phyloP scores from a whole-genome alignment of 1,140 invertebrate genomes.

The Sycophaga agraensis region DNA sequence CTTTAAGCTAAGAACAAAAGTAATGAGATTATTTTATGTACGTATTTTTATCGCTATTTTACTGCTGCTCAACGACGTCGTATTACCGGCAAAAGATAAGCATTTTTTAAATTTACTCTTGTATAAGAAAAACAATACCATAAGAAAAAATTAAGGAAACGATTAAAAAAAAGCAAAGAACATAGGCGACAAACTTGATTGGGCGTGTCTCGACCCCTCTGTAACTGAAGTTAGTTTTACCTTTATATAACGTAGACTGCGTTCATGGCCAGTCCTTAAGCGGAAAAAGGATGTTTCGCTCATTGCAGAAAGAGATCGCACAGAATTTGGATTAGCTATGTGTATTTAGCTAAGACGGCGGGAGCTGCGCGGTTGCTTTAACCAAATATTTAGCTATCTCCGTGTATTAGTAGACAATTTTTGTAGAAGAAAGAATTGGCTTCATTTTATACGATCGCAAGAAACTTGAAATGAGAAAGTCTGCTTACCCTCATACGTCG shows the following conservation, averaged over 20 bases:
- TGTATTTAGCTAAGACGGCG: no score
- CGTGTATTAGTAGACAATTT: neutral
- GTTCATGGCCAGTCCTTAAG: neutral
- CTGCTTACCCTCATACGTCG: no score
- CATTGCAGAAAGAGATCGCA: neutral
- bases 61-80: constrained; percentile 11
- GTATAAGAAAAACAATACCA: neutral
- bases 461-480: no score
- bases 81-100: neutral
- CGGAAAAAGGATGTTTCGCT: neutral
- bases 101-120: constrained; percentile 9
- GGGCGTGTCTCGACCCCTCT: no score
- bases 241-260: neutral
- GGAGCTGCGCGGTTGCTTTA: no score
- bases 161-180: neutral
- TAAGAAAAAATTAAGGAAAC: neutral
- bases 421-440: neutral
- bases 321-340: neutral
- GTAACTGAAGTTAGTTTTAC: neutral
- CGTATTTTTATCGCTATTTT: constrained; percentile 23
- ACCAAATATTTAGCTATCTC: neutral
- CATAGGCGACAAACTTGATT: constrained; percentile 1
- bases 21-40: constrained; percentile 26
- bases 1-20: constrained; percentile 25
- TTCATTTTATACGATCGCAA: no score